These are phyloP conservation scores for Matsumurasca onukii DNA, from an alignment of 1,140 invertebrate genomes.

Conservation along the genomic window DNA sequence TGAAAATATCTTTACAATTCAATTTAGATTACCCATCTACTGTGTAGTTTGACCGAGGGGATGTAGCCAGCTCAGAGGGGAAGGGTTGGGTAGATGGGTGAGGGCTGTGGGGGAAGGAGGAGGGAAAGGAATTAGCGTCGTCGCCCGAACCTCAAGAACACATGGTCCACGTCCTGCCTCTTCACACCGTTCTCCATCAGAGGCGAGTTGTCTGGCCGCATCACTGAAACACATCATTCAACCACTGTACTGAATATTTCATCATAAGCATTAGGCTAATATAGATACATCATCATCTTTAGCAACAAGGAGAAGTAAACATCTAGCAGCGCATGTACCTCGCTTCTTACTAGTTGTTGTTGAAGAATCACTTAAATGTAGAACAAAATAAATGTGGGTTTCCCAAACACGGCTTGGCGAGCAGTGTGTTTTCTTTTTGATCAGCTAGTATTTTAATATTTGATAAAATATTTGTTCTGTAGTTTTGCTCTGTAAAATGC, in stretches of 20 bases:
- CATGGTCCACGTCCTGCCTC: conserved; percentile 77
- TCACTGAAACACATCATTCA: conserved; percentile 28
- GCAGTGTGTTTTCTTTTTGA: no score
- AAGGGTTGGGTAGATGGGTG: not conserved
- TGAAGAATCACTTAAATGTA: no score
- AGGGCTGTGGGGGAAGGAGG: not conserved
- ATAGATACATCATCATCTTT: no score
- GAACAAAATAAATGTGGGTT: no score
- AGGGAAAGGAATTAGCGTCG: conserved; percentile 51
- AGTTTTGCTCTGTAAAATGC: no score
- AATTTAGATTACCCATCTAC: not conserved
- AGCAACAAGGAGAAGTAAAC: no score
- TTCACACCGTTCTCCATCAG: conserved; percentile 61
- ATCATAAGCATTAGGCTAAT: not conserved
- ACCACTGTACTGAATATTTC: not conserved
- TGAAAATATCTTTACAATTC: not conserved
- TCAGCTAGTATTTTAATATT: no score
- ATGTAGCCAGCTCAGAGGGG: not conserved
- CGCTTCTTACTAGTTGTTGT: no score
- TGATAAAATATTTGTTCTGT: no score
- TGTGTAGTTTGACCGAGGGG: not conserved
- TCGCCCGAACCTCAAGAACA: conserved; percentile 76
- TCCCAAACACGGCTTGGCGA: no score
- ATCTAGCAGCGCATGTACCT: no score
- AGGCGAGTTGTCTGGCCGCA: conserved; percentile 35